These are phyloP conservation scores for Stictonetta naevosa DNA, from an alignment of 2,113 vertebrate genomes.

Conservation along the genomic window DNA sequence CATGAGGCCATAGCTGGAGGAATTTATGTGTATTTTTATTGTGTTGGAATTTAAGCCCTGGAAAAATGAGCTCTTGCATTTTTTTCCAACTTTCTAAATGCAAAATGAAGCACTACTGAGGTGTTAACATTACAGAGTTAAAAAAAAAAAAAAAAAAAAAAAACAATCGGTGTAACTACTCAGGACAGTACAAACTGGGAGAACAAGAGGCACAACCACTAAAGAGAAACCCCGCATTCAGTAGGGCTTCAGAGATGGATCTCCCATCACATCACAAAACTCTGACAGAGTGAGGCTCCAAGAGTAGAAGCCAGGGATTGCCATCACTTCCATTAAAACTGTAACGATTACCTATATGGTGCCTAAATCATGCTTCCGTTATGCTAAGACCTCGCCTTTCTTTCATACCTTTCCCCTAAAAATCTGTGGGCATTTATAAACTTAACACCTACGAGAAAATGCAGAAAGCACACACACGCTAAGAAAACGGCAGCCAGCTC, in stretches of 20 bases:
- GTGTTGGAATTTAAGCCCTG: background rate
- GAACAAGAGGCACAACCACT: fast-evolving
- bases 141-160: no score
- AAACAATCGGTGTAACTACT: background rate
- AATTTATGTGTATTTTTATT: background rate
- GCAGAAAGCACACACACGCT: no score
- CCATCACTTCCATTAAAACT: fast-evolving
- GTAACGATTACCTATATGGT: background rate
- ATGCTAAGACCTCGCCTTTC: background rate
- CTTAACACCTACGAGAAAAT: fast-evolving
- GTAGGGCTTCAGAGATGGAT: background rate
- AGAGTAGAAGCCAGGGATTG: no score
- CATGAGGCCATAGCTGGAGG: no score
- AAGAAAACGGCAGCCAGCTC: fast-evolving
- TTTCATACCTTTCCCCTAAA: background rate
- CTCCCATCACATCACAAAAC: background rate
- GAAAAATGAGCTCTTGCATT: background rate
- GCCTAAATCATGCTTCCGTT: background rate
- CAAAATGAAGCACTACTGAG: background rate
- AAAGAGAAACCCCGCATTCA: background rate
- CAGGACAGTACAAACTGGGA: background rate
- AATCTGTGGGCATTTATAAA: background rate
- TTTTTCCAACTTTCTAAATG: background rate
- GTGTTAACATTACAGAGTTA: background rate
- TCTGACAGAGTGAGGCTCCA: no score